A percentile compares a stretch with the other conserved stretches of the same genome.
These are phyloP conservation scores for Lepeophtheirus salmonis DNA, from an alignment of 1,140 invertebrate genomes.

Conservation along the genomic window DNA sequence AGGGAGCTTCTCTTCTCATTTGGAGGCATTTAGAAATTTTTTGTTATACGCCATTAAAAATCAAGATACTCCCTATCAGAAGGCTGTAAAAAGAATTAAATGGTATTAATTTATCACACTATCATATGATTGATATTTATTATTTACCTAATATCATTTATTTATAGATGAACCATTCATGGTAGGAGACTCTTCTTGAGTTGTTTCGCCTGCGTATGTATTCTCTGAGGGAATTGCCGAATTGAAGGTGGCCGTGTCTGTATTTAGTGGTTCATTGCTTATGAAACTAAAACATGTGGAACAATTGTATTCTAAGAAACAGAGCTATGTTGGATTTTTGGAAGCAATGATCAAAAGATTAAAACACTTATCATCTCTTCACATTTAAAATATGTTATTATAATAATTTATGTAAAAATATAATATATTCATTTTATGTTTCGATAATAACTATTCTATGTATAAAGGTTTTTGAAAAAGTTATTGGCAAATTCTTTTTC, in stretches of 20 bases:
- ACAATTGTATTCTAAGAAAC: background rate
- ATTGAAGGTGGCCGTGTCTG: constrained; percentile 2
- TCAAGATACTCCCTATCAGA: constrained; percentile 11
- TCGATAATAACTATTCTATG: background rate
- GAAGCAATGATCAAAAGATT: constrained; percentile 4
- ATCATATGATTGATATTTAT: background rate
- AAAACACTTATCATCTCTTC: background rate
- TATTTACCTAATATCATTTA: background rate
- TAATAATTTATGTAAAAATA: background rate
- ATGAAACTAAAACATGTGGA: constrained; percentile 2
- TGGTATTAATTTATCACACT: background rate
- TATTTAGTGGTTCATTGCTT: background rate
- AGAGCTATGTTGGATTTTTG: constrained; percentile 1
- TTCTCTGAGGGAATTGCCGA: background rate
- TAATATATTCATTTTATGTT: no score
- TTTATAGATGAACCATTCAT: background rate
- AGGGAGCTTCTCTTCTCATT: constrained; percentile 1
- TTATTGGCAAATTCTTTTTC: background rate
- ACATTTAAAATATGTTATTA: constrained; percentile 8
- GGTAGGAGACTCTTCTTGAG: background rate
- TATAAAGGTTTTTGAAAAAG: background rate
- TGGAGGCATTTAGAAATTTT: constrained; percentile 17
- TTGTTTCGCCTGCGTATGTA: background rate
- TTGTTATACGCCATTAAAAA: background rate
- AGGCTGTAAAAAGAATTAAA: background rate